Percentiles rank a stretch among this genome's conserved stretches.
Evolutionary conservation across 2,888 invertebrate species (phyloP).

Genomic region (Cosmorhoe ocellata): DNA sequence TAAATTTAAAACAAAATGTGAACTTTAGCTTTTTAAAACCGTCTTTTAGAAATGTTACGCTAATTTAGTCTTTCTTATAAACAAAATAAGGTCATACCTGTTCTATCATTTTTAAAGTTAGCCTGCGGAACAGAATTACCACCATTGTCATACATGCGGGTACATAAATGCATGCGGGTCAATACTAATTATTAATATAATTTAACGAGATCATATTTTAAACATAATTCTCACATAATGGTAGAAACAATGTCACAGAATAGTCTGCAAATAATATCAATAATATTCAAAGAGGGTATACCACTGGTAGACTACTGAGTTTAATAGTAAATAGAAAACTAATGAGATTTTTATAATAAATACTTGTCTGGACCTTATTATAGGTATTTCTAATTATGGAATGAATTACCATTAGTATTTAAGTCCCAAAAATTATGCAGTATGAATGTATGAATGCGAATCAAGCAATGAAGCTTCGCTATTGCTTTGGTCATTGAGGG

Average conservation of each 20-base stretch:
- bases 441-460: conserved; percentile 19
- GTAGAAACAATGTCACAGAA: conserved; percentile 23
- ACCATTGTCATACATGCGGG: too few relatives aligned
- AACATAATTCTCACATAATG: conserved; percentile 26
- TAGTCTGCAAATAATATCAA: conserved; percentile 18
- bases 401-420: conserved; percentile 12
- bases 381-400: conserved; percentile 7
- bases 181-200: conserved; percentile 17
- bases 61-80: too few relatives aligned
- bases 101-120: too few relatives aligned
- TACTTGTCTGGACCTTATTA: conserved; percentile 11
- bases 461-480: conserved; percentile 24
- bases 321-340: too few relatives aligned
- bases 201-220: conserved; percentile 29
- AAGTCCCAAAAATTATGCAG: conserved; percentile 14
- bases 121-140: too few relatives aligned
- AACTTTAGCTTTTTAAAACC: too few relatives aligned
- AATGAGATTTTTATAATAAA: conserved; percentile 21
- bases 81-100: too few relatives aligned
- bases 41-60: too few relatives aligned
- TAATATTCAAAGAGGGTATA: conserved; percentile 17
- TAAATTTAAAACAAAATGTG: too few relatives aligned
- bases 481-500: conserved; percentile 35
- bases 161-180: conserved; percentile 32
- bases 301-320: conserved; percentile 10